phyloP scores from a whole-genome alignment of 2,113 vertebrate species.

The Mus musculus region GRCm39 chr16:96382001-96382500 shows the following conservation, averaged over 20 bases:
- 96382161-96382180: not conserved
- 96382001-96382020: not conserved
- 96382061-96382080: not conserved
- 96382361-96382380: not conserved
- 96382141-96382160: rapidly evolving
- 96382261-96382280: not conserved
- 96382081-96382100: rapidly evolving
- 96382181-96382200: not conserved
- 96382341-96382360: not conserved
- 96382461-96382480: too few relatives aligned
- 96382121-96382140: rapidly evolving
- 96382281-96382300: not conserved
- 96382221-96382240: not conserved
- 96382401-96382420: too few relatives aligned
- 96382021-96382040: not conserved
- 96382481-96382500: too few relatives aligned
- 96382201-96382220: not conserved
- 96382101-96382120: not conserved
- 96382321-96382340: rapidly evolving
- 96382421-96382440: too few relatives aligned
- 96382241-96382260: not conserved
- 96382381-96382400: not conserved
- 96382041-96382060: not conserved
- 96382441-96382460: too few relatives aligned
- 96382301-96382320: not conserved